Evolutionary conservation across 2,888 invertebrate species (phyloP), one percentile per base, ranked within the genome.

Genomic region (Gryllus longicercus): DNA sequence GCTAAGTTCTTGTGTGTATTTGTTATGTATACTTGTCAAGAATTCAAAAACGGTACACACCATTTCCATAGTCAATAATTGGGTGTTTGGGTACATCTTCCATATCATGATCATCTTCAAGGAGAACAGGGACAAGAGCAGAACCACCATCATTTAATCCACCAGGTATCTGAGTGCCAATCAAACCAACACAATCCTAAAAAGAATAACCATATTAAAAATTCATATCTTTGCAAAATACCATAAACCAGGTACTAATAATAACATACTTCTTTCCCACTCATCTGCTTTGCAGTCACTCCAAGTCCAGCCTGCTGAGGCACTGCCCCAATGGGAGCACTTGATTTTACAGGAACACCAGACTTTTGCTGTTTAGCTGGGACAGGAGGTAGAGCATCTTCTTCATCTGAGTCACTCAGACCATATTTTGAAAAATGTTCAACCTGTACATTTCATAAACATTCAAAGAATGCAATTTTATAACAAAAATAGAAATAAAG

Each of bases 391-490:
- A 63, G 63, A 63, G 88, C 90, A 51, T 93, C 94, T 5, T 96
- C 96, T 81, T 97, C 97, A 82, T 96, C 96, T 0, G 95, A 95
- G 83, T 97, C 97, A 14, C 92, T 93, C 3, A 96, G 87, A 0
- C 96, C 96, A 86, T 98, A 98, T 85, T 97, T 97, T 21, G 97
- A 97, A 87, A 98, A 98, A 87, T 98, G 98, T 80, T 96, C 94
- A 77, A 96, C 95, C 93, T 93, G 85, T 38, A 38, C 38, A 38
- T 38, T 38, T 38, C 8, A 38, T 38, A 38, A 8, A 38, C 5
- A 38, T 38, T 38, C 38, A 38, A 5, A 38, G 38, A 38, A 38
- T 8, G 38, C 2, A 83, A 83, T 78, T 38, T 21, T 38, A 5
- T 8, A 14, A 63, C 63, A 63, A 80, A 80, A 80, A 80, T 16